Base-by-base conservation (phyloP, 2,797 vertebrate genomes). In the Leuciscus waleckii region DNA sequence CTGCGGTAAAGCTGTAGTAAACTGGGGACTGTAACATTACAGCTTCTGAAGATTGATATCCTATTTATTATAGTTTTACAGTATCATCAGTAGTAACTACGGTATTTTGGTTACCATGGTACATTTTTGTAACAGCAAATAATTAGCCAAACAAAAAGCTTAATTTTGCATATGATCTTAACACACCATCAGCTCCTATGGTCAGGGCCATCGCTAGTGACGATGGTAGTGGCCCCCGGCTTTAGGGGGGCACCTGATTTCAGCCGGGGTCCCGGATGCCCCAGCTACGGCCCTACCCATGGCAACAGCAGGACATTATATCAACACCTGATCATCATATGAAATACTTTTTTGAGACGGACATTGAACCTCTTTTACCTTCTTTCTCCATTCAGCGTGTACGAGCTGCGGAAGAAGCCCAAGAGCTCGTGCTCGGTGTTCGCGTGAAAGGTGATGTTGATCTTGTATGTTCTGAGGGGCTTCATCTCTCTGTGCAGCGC, bases 401-500 rank as follows among this genome's bases (percentile, higher is more conserved):
- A 99, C 2, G 97, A 97, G 93, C 97, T 99, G 90, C 97, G 95
- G 93, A 98, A 99, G 94, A 99, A 99, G 69, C 98, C 98, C 78
- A 99, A 92, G 85, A 99, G 96, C 91, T 99, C 97, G 79, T 98
- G 96, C 90, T 98, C 97, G 29, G 98, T 98, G 89, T 95, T 93
- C 23, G 96, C 97, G 73, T 95, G 94, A 84, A 96, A 99, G 91
- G 96, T 96, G 71, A 99, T 91, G 92, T 98, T 98, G 70, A 99
- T 93, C 81, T 97, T 96, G 93, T 99, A 99, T 77, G 96, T 94
- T 74, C 94, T 93, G 88, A 94, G 94, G 0, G 96, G 96, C 90
- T 98, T 97, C 89, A 99, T 90, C 89, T 96, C 97, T 63, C 97
- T 95, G 88, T 97, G 97, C 91, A 99, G 94, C 54, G 96, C 96